Evolutionary conservation across 92 coral and sea anemone genomes (phyloP).

Genomic region (Parazoanthus swiftii): DNA sequence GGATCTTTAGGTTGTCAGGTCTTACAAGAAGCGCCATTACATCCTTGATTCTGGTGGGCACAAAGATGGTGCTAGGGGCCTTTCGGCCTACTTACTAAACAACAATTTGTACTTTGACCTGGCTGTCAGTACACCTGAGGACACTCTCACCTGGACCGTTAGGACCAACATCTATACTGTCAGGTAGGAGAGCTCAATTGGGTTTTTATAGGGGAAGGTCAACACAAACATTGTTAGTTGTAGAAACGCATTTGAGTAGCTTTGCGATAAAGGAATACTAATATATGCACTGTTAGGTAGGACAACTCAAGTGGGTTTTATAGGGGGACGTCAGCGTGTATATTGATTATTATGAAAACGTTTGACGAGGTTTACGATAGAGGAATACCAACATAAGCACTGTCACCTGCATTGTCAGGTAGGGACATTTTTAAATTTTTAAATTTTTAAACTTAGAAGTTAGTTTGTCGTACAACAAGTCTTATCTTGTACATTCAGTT

Average conservation of each 20-base stretch:
- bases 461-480: neutral
- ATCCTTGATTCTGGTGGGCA: conserved; percentile 93
- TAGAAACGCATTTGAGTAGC: neutral
- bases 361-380: neutral
- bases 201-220: conserved; percentile 10
- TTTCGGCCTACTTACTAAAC: conserved; percentile 89
- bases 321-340: conserved; percentile 56
- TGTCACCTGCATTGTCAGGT: conserved; percentile 80
- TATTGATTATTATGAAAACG: neutral
- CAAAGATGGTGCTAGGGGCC: conserved; percentile 73
- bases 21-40: conserved; percentile 86
- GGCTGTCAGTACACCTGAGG: conserved; percentile 91
- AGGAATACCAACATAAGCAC: conserved; percentile 26
- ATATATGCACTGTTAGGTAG: conserved; percentile 72
- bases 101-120: conserved; percentile 93
- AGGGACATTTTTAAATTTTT: neutral
- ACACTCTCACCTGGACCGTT: conserved; percentile 98
- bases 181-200: conserved; percentile 54
- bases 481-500: neutral
- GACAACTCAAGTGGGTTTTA: neutral
- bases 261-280: neutral
- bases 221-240: conserved; percentile 54
- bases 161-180: conserved; percentile 94
- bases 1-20: conserved; percentile 71
- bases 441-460: no score